Base-by-base conservation (phyloP, 1,140 invertebrate species). In the Mizuhopecten yessoensis region DNA sequence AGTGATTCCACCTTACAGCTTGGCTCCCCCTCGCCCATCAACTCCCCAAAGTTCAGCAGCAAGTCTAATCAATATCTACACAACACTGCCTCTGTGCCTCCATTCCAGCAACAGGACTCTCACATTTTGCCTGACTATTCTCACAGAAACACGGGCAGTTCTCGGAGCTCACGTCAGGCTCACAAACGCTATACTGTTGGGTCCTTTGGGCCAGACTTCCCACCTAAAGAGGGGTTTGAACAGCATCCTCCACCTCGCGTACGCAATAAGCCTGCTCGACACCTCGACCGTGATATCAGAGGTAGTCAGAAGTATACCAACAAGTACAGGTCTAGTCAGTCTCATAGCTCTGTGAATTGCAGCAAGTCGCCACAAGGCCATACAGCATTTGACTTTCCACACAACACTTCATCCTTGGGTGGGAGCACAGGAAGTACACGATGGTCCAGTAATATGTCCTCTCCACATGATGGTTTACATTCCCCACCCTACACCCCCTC, bases 1-100 rank as follows among this genome's bases (percentile, higher is more conserved):
- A 91, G 90, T 93, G 90, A 93, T 75, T 91, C 89, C 17, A 91
- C 91, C 36, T 75, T 91, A 9, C 88, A 91, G n/a, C 49, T 88
- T 20, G 91, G 90, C 87, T 90, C 92, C 23, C 90, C 91, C 29
- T 94, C 94, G 17, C 94, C 94, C 15, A 89, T 93, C 13, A 91
- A 75, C 23, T 93, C 94, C 34, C 90, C 92, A 33, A 91, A 92
- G 36, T 34, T 90, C 17, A 90, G 57, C 17, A 89, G n/a, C 33
- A 93, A 93, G 89, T 92, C 93, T 23, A 36, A 57, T 7, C 90
- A 45, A 17, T 91, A 57, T 87, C 0, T 87, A 36, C 57, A 89
- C 89, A 89, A 92, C 88, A 92, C 36, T 87, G 36, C 13, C 36
- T 39, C 36, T 7, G 86, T 89, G 34, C 87, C 86, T 86, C 87